Evolutionary conservation across 2,113 vertebrate genomes (phyloP).

Genomic region (Columbina picui): DNA sequence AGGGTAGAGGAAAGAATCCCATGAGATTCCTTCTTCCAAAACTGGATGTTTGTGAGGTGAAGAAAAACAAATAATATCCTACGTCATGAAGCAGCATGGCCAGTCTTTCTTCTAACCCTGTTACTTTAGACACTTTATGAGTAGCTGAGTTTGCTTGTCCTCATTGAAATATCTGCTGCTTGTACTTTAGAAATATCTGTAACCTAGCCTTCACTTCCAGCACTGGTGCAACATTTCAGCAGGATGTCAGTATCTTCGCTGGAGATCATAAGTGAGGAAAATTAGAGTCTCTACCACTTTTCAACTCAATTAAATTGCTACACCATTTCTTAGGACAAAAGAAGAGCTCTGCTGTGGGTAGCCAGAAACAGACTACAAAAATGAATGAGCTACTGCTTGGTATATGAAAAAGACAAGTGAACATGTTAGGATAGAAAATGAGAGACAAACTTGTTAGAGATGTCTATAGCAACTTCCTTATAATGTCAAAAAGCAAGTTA

Average conservation of each 20-base stretch:
- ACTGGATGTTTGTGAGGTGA: background rate
- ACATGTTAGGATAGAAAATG: background rate
- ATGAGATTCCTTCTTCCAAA: background rate
- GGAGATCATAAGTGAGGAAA: background rate
- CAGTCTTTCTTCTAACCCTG: background rate
- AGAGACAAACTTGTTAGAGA: background rate
- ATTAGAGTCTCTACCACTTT: background rate
- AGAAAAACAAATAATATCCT: background rate
- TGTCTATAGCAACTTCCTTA: background rate
- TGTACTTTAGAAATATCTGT: background rate
- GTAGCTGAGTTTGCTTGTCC: background rate
- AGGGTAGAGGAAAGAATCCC: background rate
- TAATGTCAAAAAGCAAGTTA: background rate
- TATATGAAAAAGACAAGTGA: background rate
- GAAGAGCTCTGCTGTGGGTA: background rate
- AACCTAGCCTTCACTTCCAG: background rate
- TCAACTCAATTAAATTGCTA: background rate
- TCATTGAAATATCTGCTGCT: background rate
- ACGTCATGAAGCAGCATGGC: background rate
- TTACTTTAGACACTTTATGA: background rate
- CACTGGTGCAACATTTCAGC: background rate
- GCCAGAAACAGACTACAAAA: background rate
- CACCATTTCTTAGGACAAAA: background rate
- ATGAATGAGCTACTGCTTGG: background rate
- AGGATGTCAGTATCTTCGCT: background rate